Evolutionary conservation across 2,113 vertebrate species (phyloP).

Genomic region (Pterophyllum scalare): DNA sequence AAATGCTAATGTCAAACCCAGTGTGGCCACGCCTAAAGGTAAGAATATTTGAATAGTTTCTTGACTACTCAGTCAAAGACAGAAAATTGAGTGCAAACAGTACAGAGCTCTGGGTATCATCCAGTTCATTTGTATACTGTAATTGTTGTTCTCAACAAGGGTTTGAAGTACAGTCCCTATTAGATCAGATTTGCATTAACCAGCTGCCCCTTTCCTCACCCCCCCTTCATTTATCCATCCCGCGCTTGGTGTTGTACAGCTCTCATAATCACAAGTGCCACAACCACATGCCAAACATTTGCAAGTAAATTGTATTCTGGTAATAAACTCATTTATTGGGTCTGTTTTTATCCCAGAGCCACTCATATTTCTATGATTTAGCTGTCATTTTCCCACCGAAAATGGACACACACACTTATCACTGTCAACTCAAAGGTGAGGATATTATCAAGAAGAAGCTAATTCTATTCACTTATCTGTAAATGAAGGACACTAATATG

Average conservation of each 20-base stretch:
- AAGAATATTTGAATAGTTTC: conserved; percentile 24
- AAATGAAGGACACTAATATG: conserved; percentile 64
- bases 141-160: conserved; percentile 55
- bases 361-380: conserved; percentile 71
- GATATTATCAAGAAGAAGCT: conserved; percentile 65
- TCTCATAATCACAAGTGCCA: conserved; percentile 75
- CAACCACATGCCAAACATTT: conserved; percentile 75
- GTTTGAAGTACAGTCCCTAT: conserved; percentile 43
- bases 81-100: background rate
- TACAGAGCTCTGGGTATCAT: background rate
- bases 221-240: conserved; percentile 43
- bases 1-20: conserved; percentile 37
- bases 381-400: conserved; percentile 56
- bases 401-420: conserved; percentile 57
- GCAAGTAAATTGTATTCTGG: conserved; percentile 80
- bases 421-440: conserved; percentile 68
- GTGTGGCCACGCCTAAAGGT: conserved; percentile 66
- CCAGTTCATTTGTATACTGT: conserved; percentile 36
- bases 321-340: conserved; percentile 73
- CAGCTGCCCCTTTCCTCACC: conserved; percentile 42
- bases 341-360: conserved; percentile 58
- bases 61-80: background rate
- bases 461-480: conserved; percentile 68
- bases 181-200: conserved; percentile 63
- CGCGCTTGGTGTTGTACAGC: conserved; percentile 24